A percentile compares a stretch with the other conserved stretches of the same genome.
These are phyloP conservation scores for Saguinus midas DNA, from an alignment of 2,113 vertebrate species.

Conservation along the genomic window DNA sequence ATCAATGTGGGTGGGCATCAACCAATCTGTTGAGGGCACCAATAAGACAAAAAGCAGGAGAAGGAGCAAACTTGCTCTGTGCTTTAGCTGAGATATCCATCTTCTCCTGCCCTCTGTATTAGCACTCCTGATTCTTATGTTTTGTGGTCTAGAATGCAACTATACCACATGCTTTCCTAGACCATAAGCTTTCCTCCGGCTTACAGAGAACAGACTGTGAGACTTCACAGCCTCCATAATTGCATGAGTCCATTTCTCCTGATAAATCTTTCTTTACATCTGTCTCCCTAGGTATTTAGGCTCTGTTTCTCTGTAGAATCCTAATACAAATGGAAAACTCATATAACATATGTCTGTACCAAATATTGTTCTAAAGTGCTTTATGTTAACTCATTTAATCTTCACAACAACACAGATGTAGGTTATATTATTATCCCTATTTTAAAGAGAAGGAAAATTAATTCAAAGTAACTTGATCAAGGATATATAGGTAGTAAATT, in stretches of 20 bases:
- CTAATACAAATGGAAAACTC: not conserved
- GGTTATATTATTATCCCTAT: not conserved
- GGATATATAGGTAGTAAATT: not conserved
- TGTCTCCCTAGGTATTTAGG: not conserved
- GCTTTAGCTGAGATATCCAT: not conserved
- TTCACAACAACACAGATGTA: not conserved
- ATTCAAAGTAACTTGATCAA: not conserved
- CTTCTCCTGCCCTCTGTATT: not conserved
- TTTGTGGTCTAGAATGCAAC: not conserved
- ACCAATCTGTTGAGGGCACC: not conserved
- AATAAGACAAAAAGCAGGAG: not conserved
- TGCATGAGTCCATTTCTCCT: not conserved
- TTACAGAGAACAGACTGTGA: not conserved
- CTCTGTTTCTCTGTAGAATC: not conserved
- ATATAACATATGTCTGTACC: not conserved
- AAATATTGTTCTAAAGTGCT: not conserved
- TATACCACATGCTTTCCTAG: not conserved
- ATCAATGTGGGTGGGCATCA: not conserved
- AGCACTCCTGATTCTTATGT: not conserved
- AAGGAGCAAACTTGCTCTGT: not conserved
- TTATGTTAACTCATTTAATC: not conserved
- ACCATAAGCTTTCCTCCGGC: not conserved
- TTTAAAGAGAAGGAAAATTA: not conserved
- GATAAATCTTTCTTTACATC: not conserved
- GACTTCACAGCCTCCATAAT: not conserved